Conservation (phyloP, 2,888 invertebrate species). For the Litoditis marina region DNA sequence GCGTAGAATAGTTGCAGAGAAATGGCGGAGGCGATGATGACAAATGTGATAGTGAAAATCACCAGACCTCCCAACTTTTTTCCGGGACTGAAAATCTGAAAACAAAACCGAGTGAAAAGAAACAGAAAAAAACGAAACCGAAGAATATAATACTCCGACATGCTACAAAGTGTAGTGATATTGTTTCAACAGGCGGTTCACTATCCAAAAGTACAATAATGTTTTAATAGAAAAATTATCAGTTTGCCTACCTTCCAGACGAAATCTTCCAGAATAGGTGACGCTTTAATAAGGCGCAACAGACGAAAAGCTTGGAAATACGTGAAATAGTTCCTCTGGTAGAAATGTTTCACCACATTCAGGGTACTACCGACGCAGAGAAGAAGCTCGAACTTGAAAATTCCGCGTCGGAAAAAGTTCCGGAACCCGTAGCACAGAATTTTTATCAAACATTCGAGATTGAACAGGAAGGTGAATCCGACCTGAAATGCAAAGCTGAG, state of each 20-base stretch:
- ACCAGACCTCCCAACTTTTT: constrained; percentile 96
- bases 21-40: constrained; percentile 96
- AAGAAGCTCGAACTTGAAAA: constrained; percentile 77
- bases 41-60: constrained; percentile 96
- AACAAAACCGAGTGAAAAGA: constrained; percentile 66
- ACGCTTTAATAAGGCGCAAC: constrained; percentile 92
- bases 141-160: too few relatives aligned
- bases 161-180: too few relatives aligned
- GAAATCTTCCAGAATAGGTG: constrained; percentile 96
- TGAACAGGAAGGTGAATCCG: constrained; percentile 88
- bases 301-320: constrained; percentile 73
- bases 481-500: constrained; percentile 68
- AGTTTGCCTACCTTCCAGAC: constrained; percentile 66
- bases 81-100: constrained; percentile 74
- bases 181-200: too few relatives aligned
- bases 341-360: constrained; percentile 80
- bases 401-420: constrained; percentile 38
- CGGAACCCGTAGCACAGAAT: constrained; percentile 87
- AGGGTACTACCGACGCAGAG: constrained; percentile 85
- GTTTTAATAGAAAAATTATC: background rate
- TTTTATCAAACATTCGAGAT: constrained; percentile 91
- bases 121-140: too few relatives aligned
- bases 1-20: constrained; percentile 98
- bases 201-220: too few relatives aligned
- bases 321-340: constrained; percentile 88